Base-by-base conservation (phyloP, 2,113 vertebrate genomes). In the Phrynosoma platyrhinos region DNA sequence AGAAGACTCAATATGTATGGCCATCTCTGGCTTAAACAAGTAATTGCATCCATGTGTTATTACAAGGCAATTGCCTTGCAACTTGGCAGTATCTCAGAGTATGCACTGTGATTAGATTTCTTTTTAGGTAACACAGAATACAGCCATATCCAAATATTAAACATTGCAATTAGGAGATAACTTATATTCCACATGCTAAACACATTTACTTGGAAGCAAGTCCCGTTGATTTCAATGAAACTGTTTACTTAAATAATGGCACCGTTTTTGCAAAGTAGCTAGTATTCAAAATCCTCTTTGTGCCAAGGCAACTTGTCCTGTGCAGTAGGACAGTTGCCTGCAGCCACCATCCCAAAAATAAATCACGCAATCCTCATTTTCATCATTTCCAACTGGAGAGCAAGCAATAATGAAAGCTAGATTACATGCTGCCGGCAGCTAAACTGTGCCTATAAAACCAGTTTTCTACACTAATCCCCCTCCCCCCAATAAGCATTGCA, bases 141-240 rank as follows among this genome's bases (percentile, higher is more conserved):
- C 25, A 25, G 13, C 21, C 16, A 32, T 52, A 68, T 47, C 23
- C 83, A 42, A 69, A 5, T 42, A 79, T 25, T 68, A 69, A 53
- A 68, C 76, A 36, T 27, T 32, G 18, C 30, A 79, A 40, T 52
- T 66, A 23, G 21, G 72, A 42, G 13, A 64, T 18, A 27, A 42
- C 58, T 62, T 77, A n/a, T n/a, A 27, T 42, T 62, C 74, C 58
- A 40, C 21, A 74, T 84, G 47, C 40, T 72, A 13, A 36, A 76
- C 23, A 40, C 72, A 84, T 76, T 85, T 62, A 27, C 32, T 66
- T 86, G 16, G 42, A 86, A 86, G 12, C 76, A 69, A 52, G 14
- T 32, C 25, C 13, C 36, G 9, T 30, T 42, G 30, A 14, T 36
- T 36, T 79, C 40, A 86, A 79, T 4, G 2, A 42, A 86, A 79